Evolutionary conservation across 2,113 vertebrate genomes (phyloP), one percentile per base, ranked within the genome.

Genomic region (Eretmochelys imbricata): DNA sequence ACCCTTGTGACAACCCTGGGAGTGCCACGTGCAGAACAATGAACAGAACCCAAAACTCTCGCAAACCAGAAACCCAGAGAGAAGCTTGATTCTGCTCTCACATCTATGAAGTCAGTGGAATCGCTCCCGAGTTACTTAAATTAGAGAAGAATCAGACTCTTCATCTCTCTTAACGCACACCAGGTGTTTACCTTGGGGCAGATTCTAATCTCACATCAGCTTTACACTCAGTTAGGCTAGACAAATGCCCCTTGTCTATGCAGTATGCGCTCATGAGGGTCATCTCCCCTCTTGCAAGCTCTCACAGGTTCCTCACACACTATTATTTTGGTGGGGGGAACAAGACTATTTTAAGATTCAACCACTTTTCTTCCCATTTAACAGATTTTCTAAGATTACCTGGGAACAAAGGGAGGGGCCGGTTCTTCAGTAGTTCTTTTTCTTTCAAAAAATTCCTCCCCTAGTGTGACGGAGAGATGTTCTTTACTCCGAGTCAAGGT

Each of bases 391-490:
- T 16, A 46, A 65, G 29, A 72, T 95, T 93, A 96, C 95, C 94
- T 82, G 29, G 82, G 55, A 50, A 75, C 13, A 69, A 19, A 48
- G 49, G 31, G 35, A 24, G 89, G 75, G 62, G 27, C 29, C 51
- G 42, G 65, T 19, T 65, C 49, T 20, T 94, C 80, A 27, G 31
- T 6, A 13, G 5, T 38, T n/a, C 87, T 93, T 87, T 86, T 91
- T 83, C 51, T 65, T 20, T 38, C 87, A 87, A 97, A 98, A 88
- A 96, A 92, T 55, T 97, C 93, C 12, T 98, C 97, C 29, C 96
- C 97, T 80, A 98, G 89, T 10, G 85, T 94, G 78, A 98, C 95
- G 0, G 90, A 96, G 89, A 98, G 96, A 86, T 93, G 94, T 25
- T 97, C 95, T 29, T 84, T 95, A 84, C 84, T 97, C 62, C 75